These are phyloP conservation scores for Pterocles burchelli DNA, from an alignment of 2,113 vertebrate species.

Conservation along the genomic window DNA sequence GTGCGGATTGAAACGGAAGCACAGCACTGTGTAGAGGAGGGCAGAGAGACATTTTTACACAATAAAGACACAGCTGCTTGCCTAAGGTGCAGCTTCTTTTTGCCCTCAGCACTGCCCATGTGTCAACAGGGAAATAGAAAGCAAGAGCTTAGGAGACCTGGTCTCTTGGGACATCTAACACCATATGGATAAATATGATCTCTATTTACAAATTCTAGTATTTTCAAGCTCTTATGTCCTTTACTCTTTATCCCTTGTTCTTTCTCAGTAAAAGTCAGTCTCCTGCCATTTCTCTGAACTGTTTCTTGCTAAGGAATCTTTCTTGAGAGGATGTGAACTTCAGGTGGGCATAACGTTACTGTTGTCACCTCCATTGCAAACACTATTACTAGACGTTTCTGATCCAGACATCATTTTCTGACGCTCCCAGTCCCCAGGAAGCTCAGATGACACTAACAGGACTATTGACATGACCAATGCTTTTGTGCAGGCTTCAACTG, in stretches of 20 bases:
- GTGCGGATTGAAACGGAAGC: background rate
- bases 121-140: background rate
- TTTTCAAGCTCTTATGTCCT: background rate
- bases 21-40: background rate
- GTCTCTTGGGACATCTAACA: background rate
- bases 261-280: background rate
- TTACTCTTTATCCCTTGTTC: background rate
- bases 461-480: background rate
- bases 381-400: background rate
- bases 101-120: background rate
- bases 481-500: background rate
- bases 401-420: background rate
- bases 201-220: background rate
- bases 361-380: background rate
- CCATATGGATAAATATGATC: background rate
- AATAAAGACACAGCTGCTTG: background rate
- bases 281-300: background rate
- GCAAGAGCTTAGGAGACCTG: background rate
- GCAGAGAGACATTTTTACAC: background rate
- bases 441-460: background rate
- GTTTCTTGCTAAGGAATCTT: background rate
- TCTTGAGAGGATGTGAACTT: background rate
- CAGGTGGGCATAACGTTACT: background rate
- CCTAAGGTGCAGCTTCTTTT: background rate
- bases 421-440: background rate